These are phyloP conservation scores for Ctenicera cuprea DNA, from an alignment of 2,888 invertebrate species.

Conservation along the genomic window DNA sequence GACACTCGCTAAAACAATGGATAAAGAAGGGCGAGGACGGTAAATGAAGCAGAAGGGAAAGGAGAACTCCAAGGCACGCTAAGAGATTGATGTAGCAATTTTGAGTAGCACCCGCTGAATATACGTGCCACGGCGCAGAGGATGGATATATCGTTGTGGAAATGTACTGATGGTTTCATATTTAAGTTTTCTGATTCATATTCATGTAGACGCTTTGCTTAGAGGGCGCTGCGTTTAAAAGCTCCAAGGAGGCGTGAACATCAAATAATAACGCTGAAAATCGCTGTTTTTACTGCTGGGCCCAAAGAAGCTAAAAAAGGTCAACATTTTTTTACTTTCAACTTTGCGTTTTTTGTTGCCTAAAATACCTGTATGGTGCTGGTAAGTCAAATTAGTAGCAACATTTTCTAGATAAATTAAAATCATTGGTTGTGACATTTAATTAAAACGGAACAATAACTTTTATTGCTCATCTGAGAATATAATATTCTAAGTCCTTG, in stretches of 20 bases:
- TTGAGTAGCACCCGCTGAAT: conserved; percentile 38
- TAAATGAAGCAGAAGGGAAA: conserved; percentile 31
- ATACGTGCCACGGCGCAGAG: conserved; percentile 8
- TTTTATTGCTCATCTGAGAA: too few species aligned
- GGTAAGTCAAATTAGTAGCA: too few species aligned
- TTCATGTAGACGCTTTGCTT: conserved; percentile 9
- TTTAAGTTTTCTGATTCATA: conserved; percentile 20
- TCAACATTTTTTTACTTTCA: too few species aligned
- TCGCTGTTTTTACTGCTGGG: too few species aligned
- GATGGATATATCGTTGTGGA: conserved; percentile 4
- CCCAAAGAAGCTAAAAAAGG: too few species aligned
- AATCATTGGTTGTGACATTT: too few species aligned
- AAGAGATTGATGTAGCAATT: conserved; percentile 48
- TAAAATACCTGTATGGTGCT: too few species aligned
- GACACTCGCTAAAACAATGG: conserved; percentile 39
- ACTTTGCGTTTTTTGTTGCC: too few species aligned
- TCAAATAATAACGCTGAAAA: too few species aligned
- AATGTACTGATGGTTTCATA: conserved; percentile 28
- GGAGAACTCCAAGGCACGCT: conserved; percentile 26
- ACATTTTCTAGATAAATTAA: too few species aligned
- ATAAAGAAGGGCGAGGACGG: conserved; percentile 27
- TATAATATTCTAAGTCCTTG: too few species aligned
- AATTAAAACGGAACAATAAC: too few species aligned
- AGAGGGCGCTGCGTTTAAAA: conserved; percentile 5
- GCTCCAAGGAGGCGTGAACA: not conserved